phyloP scores from a whole-genome alignment of 2,113 vertebrate species.

The Callithrix jacchus region DNA sequence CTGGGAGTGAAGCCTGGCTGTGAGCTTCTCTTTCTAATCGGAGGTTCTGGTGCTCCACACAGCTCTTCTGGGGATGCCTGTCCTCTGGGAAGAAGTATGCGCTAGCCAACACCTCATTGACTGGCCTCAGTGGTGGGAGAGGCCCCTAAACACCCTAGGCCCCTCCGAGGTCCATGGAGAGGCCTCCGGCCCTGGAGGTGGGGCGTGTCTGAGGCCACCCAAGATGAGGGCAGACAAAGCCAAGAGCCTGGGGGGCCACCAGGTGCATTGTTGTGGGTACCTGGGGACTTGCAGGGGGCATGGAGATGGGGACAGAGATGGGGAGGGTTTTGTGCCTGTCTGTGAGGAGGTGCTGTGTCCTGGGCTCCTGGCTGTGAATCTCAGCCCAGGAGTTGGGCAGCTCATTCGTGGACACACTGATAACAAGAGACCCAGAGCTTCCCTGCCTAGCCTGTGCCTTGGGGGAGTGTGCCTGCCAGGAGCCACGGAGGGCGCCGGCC shows the following conservation, averaged over 20 bases:
- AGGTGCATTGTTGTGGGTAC: background rate
- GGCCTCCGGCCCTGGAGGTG: background rate
- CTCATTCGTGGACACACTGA: background rate
- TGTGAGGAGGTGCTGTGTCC: background rate
- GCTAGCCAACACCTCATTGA: background rate
- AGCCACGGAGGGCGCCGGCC: constrained; percentile 48
- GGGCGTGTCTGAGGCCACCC: background rate
- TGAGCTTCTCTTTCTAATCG: background rate
- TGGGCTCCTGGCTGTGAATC: background rate
- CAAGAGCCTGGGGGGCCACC: background rate
- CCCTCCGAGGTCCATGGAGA: background rate
- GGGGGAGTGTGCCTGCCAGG: background rate
- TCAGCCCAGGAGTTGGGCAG: background rate
- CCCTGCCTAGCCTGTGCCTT: too few species aligned
- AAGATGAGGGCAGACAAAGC: background rate
- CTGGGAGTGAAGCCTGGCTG: background rate
- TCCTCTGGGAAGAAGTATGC: background rate
- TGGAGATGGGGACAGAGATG: background rate
- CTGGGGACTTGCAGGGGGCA: background rate
- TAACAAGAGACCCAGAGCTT: constrained; percentile 64
- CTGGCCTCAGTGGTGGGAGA: background rate
- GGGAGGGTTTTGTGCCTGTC: too few species aligned
- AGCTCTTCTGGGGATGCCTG: background rate
- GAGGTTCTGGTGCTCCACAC: background rate
- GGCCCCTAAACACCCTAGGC: background rate